These are phyloP conservation scores for Phylloscopus collybita DNA, from an alignment of 2,797 vertebrate species.

Conservation along the genomic window DNA sequence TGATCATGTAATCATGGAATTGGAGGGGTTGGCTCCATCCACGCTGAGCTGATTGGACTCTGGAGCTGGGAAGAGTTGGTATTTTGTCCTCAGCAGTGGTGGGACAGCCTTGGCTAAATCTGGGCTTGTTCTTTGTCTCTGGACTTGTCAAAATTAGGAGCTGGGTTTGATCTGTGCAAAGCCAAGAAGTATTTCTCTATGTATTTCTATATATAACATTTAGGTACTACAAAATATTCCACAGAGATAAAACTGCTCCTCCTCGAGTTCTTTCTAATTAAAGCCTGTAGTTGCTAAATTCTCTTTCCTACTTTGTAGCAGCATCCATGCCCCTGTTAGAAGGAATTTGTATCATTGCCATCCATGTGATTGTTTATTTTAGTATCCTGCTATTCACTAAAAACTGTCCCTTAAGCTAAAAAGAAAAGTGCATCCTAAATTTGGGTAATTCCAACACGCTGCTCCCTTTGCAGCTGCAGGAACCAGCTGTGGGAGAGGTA, in stretches of 20 bases:
- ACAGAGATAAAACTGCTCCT: neutral
- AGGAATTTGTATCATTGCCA: neutral
- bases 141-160: neutral
- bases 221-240: neutral
- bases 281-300: neutral
- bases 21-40: neutral
- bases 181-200: neutral
- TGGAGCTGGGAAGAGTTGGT: neutral
- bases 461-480: conserved; percentile 36
- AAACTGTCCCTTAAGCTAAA: neutral
- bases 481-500: conserved; percentile 35
- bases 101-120: neutral
- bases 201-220: neutral
- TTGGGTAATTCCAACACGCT: neutral
- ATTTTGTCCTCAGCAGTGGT: neutral
- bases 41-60: neutral
- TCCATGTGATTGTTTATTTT: neutral
- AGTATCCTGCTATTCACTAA: neutral
- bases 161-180: neutral
- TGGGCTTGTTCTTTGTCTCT: neutral
- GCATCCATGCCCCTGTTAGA: neutral
- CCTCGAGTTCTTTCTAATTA: neutral
- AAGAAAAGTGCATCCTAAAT: neutral
- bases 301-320: neutral
- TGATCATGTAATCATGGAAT: neutral